These are phyloP conservation scores for Rynchops niger DNA, from an alignment of 2,113 vertebrate genomes.

Conservation along the genomic window DNA sequence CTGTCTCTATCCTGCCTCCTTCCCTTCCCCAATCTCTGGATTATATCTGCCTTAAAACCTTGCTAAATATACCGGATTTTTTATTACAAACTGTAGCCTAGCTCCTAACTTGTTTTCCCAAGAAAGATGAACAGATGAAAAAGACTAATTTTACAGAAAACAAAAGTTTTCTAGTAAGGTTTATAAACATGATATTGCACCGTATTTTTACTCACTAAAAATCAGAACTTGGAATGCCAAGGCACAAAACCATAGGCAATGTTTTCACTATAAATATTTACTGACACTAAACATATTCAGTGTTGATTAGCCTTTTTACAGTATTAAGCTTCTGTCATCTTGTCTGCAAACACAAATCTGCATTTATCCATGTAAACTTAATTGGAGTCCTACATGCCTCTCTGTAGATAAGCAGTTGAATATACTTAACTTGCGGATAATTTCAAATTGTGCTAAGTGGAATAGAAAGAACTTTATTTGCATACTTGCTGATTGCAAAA, in stretches of 20 bases:
- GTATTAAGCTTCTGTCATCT: constrained; percentile 72
- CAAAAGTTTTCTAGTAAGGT: background rate
- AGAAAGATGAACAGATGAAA: background rate
- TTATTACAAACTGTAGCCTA: background rate
- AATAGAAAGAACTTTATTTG: constrained; percentile 60
- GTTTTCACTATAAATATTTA: constrained; percentile 71
- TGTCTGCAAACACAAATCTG: constrained; percentile 68
- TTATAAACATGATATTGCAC: background rate
- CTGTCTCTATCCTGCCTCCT: background rate
- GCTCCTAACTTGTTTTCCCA: background rate
- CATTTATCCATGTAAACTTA: constrained; percentile 72
- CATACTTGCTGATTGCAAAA: constrained; percentile 13
- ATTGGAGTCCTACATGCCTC: constrained; percentile 67
- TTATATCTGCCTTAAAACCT: background rate
- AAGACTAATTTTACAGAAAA: background rate
- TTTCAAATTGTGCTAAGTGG: constrained; percentile 65
- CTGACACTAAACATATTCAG: constrained; percentile 75
- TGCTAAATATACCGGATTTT: background rate
- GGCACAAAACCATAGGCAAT: constrained; percentile 12
- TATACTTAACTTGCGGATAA: constrained; percentile 64
- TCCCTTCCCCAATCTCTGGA: background rate
- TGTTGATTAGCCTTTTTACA: constrained; percentile 76
- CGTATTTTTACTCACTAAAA: constrained; percentile 38
- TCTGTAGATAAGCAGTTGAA: constrained; percentile 71
- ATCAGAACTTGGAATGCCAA: constrained; percentile 29